phyloP scores from a whole-genome alignment of 2,113 vertebrate species.

The Jaculus jaculus region DNA sequence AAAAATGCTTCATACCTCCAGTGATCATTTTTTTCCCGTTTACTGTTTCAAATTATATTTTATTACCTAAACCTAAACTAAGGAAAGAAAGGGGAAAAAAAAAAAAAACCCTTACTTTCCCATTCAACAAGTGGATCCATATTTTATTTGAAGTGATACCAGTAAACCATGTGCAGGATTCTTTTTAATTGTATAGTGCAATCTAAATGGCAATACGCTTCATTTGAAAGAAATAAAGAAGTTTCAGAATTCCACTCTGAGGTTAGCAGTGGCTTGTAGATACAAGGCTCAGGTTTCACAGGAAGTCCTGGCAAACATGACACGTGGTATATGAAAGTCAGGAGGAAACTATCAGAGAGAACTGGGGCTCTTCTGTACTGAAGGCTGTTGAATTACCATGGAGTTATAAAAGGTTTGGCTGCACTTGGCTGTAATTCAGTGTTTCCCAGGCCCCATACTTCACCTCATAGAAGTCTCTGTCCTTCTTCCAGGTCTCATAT shows the following conservation, averaged over 20 bases:
- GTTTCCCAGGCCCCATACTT: accelerated
- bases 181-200: not conserved
- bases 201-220: conserved; percentile 14
- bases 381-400: not conserved
- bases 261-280: not conserved
- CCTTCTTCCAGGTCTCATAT: not conserved
- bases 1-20: not conserved
- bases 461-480: not conserved
- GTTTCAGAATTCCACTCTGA: not conserved
- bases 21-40: not conserved
- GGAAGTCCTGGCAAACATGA: not conserved
- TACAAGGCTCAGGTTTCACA: not conserved
- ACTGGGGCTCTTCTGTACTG: no score
- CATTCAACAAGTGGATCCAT: not conserved
- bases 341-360: not conserved
- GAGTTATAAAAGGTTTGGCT: not conserved
- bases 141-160: not conserved
- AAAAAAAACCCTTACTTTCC: not conserved
- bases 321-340: not conserved
- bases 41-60: not conserved
- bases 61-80: not conserved
- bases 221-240: not conserved
- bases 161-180: not conserved
- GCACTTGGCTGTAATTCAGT: not conserved
- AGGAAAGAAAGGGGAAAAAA: no score